These are phyloP conservation scores for Ooceraea biroi DNA, from an alignment of 1,140 invertebrate species.

Conservation along the genomic window DNA sequence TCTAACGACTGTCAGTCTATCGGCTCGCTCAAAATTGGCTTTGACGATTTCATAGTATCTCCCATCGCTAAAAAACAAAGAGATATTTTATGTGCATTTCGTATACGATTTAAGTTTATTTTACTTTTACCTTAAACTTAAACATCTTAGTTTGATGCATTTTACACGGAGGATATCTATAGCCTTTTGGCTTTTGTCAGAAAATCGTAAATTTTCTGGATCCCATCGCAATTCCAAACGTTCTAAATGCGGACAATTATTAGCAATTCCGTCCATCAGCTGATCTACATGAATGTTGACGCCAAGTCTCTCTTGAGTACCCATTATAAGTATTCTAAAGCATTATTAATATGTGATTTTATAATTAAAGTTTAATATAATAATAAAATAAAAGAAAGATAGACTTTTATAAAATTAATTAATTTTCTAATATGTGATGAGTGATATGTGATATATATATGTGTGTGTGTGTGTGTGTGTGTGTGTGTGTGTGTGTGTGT, in stretches of 20 bases:
- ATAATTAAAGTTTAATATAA: background rate
- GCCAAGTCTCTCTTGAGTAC: slow-evolving; percentile 97
- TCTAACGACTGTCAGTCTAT: slow-evolving; percentile 97
- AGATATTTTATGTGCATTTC: background rate
- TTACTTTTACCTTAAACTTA: slow-evolving; percentile 91
- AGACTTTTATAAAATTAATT: too few species aligned
- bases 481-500: too few species aligned
- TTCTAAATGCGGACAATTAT: slow-evolving; percentile 95
- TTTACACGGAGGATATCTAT: slow-evolving; percentile 96
- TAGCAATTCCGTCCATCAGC: slow-evolving; percentile 98
- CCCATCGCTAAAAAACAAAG: slow-evolving; percentile 93
- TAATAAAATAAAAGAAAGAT: background rate
- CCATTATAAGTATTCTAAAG: slow-evolving; percentile 97
- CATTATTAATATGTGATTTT: background rate
- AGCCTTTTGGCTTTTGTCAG: slow-evolving; percentile 99
- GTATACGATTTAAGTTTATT: background rate
- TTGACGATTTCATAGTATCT: slow-evolving; percentile 99
- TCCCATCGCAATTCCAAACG: slow-evolving; percentile 99
- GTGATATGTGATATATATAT: too few species aligned
- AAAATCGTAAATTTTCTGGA: slow-evolving; percentile 98
- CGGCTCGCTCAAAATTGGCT: slow-evolving; percentile 99
- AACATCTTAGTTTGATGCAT: slow-evolving; percentile 93
- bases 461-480: too few species aligned
- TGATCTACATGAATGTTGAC: slow-evolving; percentile 99
- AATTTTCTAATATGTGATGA: too few species aligned